These are phyloP conservation scores for Meiosimyza decipiens DNA, from an alignment of 2,888 invertebrate genomes.

Conservation along the genomic window DNA sequence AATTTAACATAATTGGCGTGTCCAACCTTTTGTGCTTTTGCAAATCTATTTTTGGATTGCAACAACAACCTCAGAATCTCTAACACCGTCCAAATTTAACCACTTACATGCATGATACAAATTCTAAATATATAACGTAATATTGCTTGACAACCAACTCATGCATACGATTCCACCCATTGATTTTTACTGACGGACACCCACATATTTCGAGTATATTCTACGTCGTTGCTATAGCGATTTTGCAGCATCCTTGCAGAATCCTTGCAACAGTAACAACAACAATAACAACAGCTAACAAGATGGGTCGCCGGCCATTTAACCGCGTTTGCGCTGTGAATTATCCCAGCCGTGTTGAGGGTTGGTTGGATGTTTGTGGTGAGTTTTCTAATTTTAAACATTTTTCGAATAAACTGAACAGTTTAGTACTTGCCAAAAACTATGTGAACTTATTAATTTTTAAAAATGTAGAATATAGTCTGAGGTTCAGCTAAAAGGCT, in stretches of 20 bases:
- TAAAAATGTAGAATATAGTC: too few species aligned
- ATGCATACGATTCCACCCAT: too few species aligned
- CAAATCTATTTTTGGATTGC: conserved; percentile 21
- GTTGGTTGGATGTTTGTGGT: conserved; percentile 68
- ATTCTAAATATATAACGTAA: too few species aligned
- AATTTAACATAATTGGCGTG: too few species aligned
- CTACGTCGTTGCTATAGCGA: not conserved
- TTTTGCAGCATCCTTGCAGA: conserved; percentile 11
- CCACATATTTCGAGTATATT: conserved; percentile 6
- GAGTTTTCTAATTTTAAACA: conserved; percentile 50
- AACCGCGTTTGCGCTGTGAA: conserved; percentile 64
- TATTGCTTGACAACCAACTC: too few species aligned
- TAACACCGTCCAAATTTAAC: too few species aligned
- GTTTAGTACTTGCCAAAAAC: too few species aligned
- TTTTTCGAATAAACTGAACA: not conserved
- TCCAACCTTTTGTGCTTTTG: conserved; percentile 5
- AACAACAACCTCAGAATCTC: conserved; percentile 5
- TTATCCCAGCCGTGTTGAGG: conserved; percentile 67
- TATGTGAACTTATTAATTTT: not conserved
- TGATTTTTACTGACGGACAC: not conserved
- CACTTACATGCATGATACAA: too few species aligned
- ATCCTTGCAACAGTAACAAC: conserved; percentile 12
- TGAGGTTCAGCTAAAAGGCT: too few species aligned
- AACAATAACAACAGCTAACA: conserved; percentile 12
- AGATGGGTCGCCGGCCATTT: conserved; percentile 65